These are phyloP conservation scores for Trididemnum miniatum DNA, from an alignment of 23 tunicate species.

Conservation along the genomic window DNA sequence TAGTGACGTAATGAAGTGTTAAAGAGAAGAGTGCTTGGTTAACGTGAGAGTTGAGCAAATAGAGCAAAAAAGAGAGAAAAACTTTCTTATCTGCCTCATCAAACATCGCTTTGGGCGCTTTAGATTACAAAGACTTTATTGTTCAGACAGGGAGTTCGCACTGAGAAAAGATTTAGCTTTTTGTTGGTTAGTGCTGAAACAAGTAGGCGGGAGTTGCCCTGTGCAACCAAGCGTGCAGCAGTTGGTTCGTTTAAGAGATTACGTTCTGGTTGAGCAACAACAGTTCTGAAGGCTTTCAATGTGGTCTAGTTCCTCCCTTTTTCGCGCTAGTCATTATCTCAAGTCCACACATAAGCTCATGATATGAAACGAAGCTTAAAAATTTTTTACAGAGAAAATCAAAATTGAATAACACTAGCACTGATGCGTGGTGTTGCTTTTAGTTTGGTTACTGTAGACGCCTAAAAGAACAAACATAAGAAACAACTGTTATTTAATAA, in stretches of 20 bases:
- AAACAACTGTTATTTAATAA: no score
- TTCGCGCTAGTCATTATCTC: no score
- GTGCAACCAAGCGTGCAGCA: conserved; percentile 30
- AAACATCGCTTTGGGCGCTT: conserved; percentile 53
- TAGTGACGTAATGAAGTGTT: conserved; percentile 81
- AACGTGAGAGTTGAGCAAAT: conserved; percentile 4
- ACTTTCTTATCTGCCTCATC: conserved; percentile 13
- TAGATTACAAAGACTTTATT: conserved; percentile 46
- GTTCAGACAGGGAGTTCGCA: conserved; percentile 32
- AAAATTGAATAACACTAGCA: no score
- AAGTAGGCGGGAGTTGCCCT: conserved; percentile 23
- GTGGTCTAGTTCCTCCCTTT: no score
- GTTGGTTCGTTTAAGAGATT: background rate
- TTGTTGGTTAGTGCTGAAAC: background rate
- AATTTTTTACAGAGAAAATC: no score
- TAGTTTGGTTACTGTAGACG: no score
- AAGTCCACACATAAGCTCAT: no score
- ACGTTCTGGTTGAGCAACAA: background rate
- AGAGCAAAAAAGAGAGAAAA: conserved; percentile 42
- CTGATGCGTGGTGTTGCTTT: no score
- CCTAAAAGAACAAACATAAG: no score
- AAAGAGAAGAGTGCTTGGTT: conserved; percentile 28
- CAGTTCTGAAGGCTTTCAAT: no score
- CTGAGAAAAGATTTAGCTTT: background rate
- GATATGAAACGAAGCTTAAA: no score